Percentiles rank a stretch among this genome's conserved stretches.
Conservation (phyloP, 2,797 vertebrate species). For the Lutjanus argentimaculatus region DNA sequence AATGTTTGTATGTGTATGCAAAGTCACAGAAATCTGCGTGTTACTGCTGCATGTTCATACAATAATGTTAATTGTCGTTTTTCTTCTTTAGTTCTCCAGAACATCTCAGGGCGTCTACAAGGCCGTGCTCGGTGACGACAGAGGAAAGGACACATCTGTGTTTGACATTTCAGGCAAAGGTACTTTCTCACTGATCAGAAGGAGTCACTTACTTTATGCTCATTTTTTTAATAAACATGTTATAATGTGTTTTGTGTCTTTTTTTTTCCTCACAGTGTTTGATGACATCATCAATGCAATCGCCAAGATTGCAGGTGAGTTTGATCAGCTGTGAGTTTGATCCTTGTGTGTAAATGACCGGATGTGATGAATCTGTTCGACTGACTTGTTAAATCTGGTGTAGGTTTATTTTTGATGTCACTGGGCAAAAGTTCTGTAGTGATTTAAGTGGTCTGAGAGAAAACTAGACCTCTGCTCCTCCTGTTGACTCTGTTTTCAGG, state of each 20-base stretch:
- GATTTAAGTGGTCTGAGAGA: too few species aligned
- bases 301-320: conserved; percentile 91
- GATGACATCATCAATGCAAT: conserved; percentile 94
- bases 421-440: too few species aligned
- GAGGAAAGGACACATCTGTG: conserved; percentile 92
- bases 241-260: not conserved
- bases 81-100: conserved; percentile 89
- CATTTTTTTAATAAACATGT: not conserved
- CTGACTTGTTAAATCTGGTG: not conserved
- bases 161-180: conserved; percentile 93
- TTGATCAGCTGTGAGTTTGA: not conserved
- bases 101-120: conserved; percentile 96
- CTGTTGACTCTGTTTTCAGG: too few species aligned
- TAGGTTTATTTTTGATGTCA: too few species aligned
- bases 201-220: not conserved
- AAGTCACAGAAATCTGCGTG: not conserved
- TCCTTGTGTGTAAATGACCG: not conserved
- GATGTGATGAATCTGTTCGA: not conserved
- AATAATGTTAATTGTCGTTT: not conserved
- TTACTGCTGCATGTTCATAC: not conserved
- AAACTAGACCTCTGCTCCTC: too few species aligned
- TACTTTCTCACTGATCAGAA: conserved; percentile 53
- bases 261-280: conserved; percentile 87
- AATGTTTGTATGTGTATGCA: not conserved
- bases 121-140: conserved; percentile 91